Evolutionary conservation across 2,797 vertebrate species (phyloP).

Genomic region (Sebastiscus albofasciatus): DNA sequence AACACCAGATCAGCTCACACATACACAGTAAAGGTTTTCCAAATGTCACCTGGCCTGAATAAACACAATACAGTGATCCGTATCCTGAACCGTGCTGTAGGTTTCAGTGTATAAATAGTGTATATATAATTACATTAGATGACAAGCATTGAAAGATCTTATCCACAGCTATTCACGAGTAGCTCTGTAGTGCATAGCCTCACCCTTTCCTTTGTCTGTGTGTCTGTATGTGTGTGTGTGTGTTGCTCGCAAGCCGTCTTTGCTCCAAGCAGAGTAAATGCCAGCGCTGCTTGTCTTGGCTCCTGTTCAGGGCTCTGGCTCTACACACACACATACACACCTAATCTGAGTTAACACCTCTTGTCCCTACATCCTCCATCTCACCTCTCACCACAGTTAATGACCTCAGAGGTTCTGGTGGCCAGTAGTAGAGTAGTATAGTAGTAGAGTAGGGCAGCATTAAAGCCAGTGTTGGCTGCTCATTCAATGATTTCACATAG

Average conservation of each 20-base stretch:
- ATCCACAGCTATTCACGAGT: conserved; percentile 32
- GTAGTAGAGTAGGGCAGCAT: neutral
- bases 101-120: conserved; percentile 1
- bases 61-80: conserved; percentile 4
- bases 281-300: conserved; percentile 67
- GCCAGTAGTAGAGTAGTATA: neutral
- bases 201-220: conserved; percentile 46
- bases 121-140: conserved; percentile 19
- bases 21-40: conserved; percentile 13
- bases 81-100: neutral
- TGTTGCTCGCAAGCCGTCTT: conserved; percentile 4
- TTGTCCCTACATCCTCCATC: conserved; percentile 30
- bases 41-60: conserved; percentile 42
- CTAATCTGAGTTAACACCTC: conserved; percentile 45
- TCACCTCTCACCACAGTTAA: conserved; percentile 37
- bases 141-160: conserved; percentile 30
- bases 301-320: conserved; percentile 14
- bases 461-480: neutral
- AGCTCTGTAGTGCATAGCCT: conserved; percentile 19
- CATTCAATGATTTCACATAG: neutral
- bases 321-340: conserved; percentile 3
- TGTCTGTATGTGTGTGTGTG: conserved; percentile 10
- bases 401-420: conserved; percentile 16
- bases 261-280: conserved; percentile 61
- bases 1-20: conserved; percentile 21